Evolutionary conservation across 2,888 invertebrate species (phyloP).

Genomic region (Microplitis manilae): DNA sequence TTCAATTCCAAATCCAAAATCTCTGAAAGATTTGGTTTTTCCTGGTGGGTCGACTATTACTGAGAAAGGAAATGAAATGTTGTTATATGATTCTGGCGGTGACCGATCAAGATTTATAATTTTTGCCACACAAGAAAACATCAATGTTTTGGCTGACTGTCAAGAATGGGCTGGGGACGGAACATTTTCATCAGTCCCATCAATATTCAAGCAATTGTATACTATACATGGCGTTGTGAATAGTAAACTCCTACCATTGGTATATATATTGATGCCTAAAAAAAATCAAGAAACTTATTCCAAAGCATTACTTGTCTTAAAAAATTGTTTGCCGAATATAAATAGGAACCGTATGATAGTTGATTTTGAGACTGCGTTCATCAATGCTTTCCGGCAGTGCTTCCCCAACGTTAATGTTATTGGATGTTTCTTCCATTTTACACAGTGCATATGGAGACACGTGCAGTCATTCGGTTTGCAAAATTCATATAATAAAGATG

Average conservation of each 20-base stretch:
- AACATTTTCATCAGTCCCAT: slow-evolving; percentile 26
- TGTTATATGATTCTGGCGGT: slow-evolving; percentile 24
- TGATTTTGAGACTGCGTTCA: slow-evolving; percentile 31
- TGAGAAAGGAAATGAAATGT: slow-evolving; percentile 11
- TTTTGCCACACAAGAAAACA: slow-evolving; percentile 6
- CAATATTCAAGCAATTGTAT: slow-evolving; percentile 31
- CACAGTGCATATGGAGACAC: slow-evolving; percentile 30
- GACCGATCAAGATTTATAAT: slow-evolving; percentile 5
- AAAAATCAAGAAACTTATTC: not conserved
- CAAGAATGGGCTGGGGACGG: slow-evolving; percentile 15
- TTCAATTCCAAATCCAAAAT: not conserved
- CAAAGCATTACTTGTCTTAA: slow-evolving; percentile 5
- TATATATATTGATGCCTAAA: slow-evolving; percentile 9
- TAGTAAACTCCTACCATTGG: slow-evolving; percentile 22
- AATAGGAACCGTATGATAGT: slow-evolving; percentile 12
- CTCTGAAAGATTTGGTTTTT: not conserved
- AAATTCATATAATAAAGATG: slow-evolving; percentile 18
- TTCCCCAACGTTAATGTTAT: slow-evolving; percentile 8
- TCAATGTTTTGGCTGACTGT: slow-evolving; percentile 7
- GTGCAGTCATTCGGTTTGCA: slow-evolving; percentile 20
- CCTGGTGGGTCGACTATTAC: not conserved
- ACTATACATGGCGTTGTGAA: slow-evolving; percentile 32
- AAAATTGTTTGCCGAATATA: slow-evolving; percentile 7
- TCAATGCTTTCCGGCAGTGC: not conserved
- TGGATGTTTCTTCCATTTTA: slow-evolving; percentile 34